phyloP scores from a whole-genome alignment of 1,140 invertebrate species.

The Brachionus rubens region DNA sequence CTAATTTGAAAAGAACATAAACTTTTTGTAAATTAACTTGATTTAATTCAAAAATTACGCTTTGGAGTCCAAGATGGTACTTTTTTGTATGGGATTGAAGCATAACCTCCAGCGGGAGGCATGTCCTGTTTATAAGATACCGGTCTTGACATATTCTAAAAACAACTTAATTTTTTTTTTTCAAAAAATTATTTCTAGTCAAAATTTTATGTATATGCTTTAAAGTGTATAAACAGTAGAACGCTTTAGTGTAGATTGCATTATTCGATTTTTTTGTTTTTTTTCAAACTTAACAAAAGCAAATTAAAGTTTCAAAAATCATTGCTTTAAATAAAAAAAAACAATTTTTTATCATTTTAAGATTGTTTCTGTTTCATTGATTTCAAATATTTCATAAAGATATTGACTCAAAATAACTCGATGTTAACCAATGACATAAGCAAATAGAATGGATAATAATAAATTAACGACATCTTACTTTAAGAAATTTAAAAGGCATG shows the following conservation, averaged over 20 bases:
- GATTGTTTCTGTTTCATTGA: too few relatives aligned
- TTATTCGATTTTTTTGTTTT: constrained; percentile 7
- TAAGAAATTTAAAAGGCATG: too few relatives aligned
- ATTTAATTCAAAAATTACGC: constrained; percentile 5
- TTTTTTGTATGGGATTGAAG: constrained; percentile 8
- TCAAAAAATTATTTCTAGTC: neutral
- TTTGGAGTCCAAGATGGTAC: constrained; percentile 39
- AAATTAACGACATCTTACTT: too few relatives aligned
- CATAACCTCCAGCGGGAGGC: constrained; percentile 44
- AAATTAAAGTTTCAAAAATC: too few relatives aligned
- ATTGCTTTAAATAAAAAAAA: too few relatives aligned
- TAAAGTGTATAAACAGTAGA: constrained; percentile 23
- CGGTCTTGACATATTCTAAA: constrained; percentile 13
- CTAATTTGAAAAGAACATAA: neutral
- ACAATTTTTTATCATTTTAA: too few relatives aligned
- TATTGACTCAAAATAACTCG: too few relatives aligned
- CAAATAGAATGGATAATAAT: too few relatives aligned
- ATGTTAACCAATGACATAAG: too few relatives aligned
- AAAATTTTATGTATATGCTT: constrained; percentile 32
- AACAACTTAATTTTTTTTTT: too few relatives aligned
- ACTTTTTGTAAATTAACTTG: neutral
- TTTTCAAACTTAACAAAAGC: neutral
- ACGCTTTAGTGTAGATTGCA: constrained; percentile 14
- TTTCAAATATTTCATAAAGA: too few relatives aligned
- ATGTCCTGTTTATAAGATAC: constrained; percentile 42